Evolutionary conservation across 2,888 invertebrate genomes (phyloP).

Genomic region (Morpho deidamia): DNA sequence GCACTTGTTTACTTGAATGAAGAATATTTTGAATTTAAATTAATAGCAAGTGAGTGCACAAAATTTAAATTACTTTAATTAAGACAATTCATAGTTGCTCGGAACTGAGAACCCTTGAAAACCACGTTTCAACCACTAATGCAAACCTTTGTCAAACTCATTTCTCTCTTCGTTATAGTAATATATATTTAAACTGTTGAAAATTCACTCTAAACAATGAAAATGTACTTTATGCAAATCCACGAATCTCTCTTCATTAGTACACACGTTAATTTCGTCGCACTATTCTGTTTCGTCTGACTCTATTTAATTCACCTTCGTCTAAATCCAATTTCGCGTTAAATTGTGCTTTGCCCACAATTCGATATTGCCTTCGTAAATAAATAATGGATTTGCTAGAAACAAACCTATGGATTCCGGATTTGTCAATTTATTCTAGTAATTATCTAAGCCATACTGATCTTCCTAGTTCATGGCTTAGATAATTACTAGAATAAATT

Average conservation of each 20-base stretch:
- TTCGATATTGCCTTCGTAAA: conserved; percentile 11
- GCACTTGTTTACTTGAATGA: no score
- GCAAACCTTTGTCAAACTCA: no score
- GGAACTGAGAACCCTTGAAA: no score
- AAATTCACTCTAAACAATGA: background rate
- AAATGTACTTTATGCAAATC: background rate
- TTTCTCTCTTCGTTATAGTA: no score
- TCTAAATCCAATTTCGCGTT: conserved; percentile 20
- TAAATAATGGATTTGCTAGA: conserved; percentile 8
- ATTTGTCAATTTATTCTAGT: background rate
- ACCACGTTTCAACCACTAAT: no score
- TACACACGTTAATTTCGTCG: conserved; percentile 1
- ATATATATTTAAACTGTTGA: background rate
- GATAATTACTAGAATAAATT: no score
- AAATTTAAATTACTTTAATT: no score
- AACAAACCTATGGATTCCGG: conserved; percentile 4
- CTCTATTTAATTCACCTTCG: conserved; percentile 19
- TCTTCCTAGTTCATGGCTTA: no score
- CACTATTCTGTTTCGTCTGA: conserved; percentile 1
- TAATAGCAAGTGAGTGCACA: no score
- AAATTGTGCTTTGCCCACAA: conserved; percentile 22
- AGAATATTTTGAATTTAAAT: no score
- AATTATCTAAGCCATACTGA: background rate
- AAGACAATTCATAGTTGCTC: no score
- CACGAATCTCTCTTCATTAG: conserved; percentile 2